A percentile compares a stretch with the other conserved stretches of the same genome.
Conservation (phyloP, 2,888 invertebrate genomes). For the Ischnura elegans region DNA sequence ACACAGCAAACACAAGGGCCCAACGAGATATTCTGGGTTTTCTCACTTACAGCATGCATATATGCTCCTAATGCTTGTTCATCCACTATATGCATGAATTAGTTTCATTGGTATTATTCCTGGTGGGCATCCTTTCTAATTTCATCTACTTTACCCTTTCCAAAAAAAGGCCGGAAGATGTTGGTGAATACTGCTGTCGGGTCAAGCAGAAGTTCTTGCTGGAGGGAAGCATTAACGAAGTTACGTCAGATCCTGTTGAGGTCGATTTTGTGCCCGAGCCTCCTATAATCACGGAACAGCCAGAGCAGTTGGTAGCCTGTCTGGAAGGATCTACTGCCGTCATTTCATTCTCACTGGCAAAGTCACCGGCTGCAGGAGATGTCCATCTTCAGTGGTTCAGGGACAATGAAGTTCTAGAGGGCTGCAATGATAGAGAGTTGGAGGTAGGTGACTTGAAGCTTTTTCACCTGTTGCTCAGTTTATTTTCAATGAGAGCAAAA, state of each 20-base stretch:
- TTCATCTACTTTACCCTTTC: neutral
- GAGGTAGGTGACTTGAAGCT: slow-evolving; percentile 43
- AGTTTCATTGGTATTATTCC: no score
- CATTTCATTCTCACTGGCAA: slow-evolving; percentile 70
- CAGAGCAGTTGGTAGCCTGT: slow-evolving; percentile 68
- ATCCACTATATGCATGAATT: no score
- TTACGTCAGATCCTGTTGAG: slow-evolving; percentile 71
- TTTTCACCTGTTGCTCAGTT: neutral
- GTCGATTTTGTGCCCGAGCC: slow-evolving; percentile 70
- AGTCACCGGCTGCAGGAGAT: slow-evolving; percentile 71
- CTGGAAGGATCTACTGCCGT: slow-evolving; percentile 70
- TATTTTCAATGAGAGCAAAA: neutral
- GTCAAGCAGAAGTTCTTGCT: slow-evolving; percentile 70
- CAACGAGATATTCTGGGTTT: no score
- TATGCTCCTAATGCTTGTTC: no score
- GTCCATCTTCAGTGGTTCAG: slow-evolving; percentile 72
- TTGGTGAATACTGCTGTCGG: slow-evolving; percentile 76
- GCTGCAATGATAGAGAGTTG: slow-evolving; percentile 67
- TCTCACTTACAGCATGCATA: no score
- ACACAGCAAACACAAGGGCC: no score
- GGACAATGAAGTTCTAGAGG: slow-evolving; percentile 70
- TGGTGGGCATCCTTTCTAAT: no score
- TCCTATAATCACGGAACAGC: slow-evolving; percentile 71
- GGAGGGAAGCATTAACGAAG: slow-evolving; percentile 63
- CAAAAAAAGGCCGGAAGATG: slow-evolving; percentile 72